Evolutionary conservation across 2,888 invertebrate species (phyloP), one percentile per base, ranked within the genome.

Genomic region (Andrena bucephala): DNA sequence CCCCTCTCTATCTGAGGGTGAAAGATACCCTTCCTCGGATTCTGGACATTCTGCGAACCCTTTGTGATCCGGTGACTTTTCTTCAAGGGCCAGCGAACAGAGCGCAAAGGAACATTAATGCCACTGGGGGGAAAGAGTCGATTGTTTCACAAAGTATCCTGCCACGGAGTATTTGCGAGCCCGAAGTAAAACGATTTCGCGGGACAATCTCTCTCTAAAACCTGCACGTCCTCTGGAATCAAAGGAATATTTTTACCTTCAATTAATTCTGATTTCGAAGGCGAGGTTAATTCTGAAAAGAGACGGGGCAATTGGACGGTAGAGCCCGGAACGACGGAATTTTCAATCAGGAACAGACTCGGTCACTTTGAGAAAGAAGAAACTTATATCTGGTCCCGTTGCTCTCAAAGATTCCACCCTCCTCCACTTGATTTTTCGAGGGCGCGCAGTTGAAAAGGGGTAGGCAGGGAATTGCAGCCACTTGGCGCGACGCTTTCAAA

Each of bases 11-110:
- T 66, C 77, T 13, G 16, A 67, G 65, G 70, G 67, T 59, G 65
- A 60, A 81, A 80, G 77, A 72, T 42, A 69, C 77, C 65, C 65
- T 50, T 52, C 5, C 57, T 31, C 31, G 54, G 59, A 31, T 31
- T 62, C 67, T 82, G 76, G 72, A 68, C 77, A 65, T 76, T 76
- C 72, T 10, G 63, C 48, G n/a, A 59, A 59, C 68, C 68, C 81
- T 78, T 65, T 71, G 71, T 16, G 20, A 78, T 78, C 24, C 63
- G 72, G 57, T 72, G 63, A 83, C 76, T 69, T 67, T 57, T 42
- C 54, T 67, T 54, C 60, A 29, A 75, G 50, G 62, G 10, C 16
- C 42, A 54, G 1, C 31, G 29, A 52, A 63, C 54, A 52, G 42
- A 67, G 50, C 50, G 42, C 31, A 27, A 63, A 42, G 48, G 27